Base-by-base conservation (phyloP, 2,888 invertebrate species). In the Epistrophe grossulariae region DNA sequence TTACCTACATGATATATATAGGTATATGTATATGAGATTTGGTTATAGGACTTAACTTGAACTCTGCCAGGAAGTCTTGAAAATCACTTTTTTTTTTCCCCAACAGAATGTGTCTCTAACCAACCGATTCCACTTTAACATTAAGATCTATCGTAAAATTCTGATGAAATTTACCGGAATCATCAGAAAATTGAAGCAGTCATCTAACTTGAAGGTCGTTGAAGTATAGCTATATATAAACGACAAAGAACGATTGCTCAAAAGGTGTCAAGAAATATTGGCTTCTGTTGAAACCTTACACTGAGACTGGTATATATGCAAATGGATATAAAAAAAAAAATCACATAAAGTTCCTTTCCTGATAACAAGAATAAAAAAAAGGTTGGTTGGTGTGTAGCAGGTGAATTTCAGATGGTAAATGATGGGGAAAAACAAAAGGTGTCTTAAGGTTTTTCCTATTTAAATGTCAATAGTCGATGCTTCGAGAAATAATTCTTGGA, bases 201-300 rank as follows among this genome's bases (percentile, higher is more conserved):
- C 66, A 35, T 35, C 52, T 50, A 59, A 35, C 64, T 52, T 66
- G 64, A 73, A 73, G 68, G 70, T 48, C 38, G 38, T 15, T 15
- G 1, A 45, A 10, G 24, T 31, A 31, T 1, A 31, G 1, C 2
- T 24, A 60, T 24, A 24, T 24, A 24, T 24, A 24, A 24, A 24
- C 19, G 40, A 40, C 19, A 19, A 60, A 43, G 43, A n/a, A 24
- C 15, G 48, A 82, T 60, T 79, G 66, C 78, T 45, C 71, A 82
- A 82, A 82, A 79, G 79, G 79, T 82, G 82, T 82, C 78, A 82
- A 74, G 74, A 66, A 64, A 71, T 74, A 85, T 85, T 66, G 82
- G 70, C 82, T 78, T 78, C 50, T 59, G 24, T 13, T 13, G 17
- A 55, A 31, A 31, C 28, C 1, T 28, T 31, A n/a, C 8, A 31